Percentiles rank a stretch among this genome's conserved stretches.
Evolutionary conservation across 1,140 invertebrate species (phyloP).

Genomic region (Aphidius gifuensis): DNA sequence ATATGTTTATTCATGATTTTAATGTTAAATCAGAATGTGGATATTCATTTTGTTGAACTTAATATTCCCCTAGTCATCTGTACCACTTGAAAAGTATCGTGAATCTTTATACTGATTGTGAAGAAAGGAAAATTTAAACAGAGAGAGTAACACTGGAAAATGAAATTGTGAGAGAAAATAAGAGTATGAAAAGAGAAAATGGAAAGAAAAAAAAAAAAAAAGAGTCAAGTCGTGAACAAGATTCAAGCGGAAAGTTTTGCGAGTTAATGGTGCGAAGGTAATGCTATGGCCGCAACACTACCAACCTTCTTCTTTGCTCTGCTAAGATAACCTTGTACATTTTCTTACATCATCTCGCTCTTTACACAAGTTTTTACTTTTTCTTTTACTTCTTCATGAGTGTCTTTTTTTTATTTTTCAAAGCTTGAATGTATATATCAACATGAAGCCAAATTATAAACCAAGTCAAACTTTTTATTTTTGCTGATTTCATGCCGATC

Average conservation of each 20-base stretch:
- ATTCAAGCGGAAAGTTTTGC: conserved; percentile 55
- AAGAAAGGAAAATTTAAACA: conserved; percentile 4
- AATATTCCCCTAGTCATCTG: too few relatives aligned
- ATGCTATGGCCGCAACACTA: conserved; percentile 50
- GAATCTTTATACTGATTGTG: conserved; percentile 42
- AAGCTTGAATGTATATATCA: too few relatives aligned
- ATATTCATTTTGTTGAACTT: too few relatives aligned
- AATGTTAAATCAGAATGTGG: too few relatives aligned
- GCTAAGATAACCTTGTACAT: background rate
- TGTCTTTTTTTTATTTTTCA: background rate
- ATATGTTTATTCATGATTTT: too few relatives aligned
- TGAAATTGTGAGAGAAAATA: conserved; percentile 1
- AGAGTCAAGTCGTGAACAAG: conserved; percentile 50
- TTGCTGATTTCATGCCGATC: too few relatives aligned
- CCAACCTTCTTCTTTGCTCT: conserved; percentile 2
- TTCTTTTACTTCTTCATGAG: conserved; percentile 12
- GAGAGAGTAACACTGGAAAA: conserved; percentile 8
- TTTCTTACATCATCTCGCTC: background rate
- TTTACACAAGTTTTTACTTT: conserved; percentile 10
- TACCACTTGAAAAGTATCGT: conserved; percentile 43
- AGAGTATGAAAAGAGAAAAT: conserved; percentile 13
- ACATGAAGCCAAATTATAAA: too few relatives aligned
- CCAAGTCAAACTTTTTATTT: too few relatives aligned
- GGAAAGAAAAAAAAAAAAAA: conserved; percentile 23
- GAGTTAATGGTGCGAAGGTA: conserved; percentile 55